Conservation (phyloP, 2,888 invertebrate genomes). For the Geophilus truncorum region DNA sequence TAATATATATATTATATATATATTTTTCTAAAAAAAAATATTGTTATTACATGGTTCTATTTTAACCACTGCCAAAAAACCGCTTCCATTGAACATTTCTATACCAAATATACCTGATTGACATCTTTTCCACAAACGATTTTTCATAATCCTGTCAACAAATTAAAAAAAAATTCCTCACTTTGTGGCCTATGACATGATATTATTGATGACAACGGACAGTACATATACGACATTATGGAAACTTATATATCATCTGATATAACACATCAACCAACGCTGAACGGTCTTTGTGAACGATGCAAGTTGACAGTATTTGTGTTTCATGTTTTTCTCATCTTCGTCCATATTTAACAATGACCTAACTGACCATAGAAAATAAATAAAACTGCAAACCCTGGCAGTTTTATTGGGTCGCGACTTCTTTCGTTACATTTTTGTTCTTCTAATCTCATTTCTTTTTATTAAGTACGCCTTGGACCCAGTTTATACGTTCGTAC, state of each 20-base stretch:
- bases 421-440: background rate
- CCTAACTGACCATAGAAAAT: background rate
- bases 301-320: conserved; percentile 5
- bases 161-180: conserved; percentile 25
- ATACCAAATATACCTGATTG: conserved; percentile 22
- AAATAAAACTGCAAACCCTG: background rate
- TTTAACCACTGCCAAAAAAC: conserved; percentile 28
- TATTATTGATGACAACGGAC: conserved; percentile 30
- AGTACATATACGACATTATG: conserved; percentile 14
- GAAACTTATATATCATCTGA: conserved; percentile 18
- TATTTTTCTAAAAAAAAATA: background rate
- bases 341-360: background rate
- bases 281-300: conserved; percentile 32
- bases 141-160: conserved; percentile 28
- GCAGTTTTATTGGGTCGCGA: conserved; percentile 24
- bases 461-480: conserved; percentile 27
- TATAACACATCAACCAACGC: conserved; percentile 34
- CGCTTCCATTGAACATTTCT: conserved; percentile 19
- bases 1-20: conserved; percentile 1
- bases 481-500: conserved; percentile 27
- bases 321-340: conserved; percentile 21
- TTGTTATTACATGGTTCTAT: conserved; percentile 20
- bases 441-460: conserved; percentile 21
- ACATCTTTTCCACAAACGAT: conserved; percentile 22
- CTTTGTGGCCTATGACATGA: conserved; percentile 35